Percentiles rank a stretch among this genome's conserved stretches.
Conservation (phyloP, 2,113 vertebrate genomes). For the Callithrix jacchus region DNA sequence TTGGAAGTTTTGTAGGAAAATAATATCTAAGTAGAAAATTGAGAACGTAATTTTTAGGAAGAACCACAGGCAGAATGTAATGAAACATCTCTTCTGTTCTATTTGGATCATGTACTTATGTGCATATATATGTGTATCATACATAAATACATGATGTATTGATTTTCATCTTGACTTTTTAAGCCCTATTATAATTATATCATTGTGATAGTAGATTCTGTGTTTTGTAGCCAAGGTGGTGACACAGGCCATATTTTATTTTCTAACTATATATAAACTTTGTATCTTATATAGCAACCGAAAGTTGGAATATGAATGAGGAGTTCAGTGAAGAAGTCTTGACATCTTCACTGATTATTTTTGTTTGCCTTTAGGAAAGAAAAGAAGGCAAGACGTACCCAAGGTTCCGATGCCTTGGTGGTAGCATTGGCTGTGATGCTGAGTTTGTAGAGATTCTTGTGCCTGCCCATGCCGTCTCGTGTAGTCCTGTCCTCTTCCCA, state of each 20-base stretch:
- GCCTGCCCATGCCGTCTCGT: fast-evolving
- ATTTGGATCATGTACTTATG: fast-evolving
- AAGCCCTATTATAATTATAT: neutral
- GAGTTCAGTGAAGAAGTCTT: neutral
- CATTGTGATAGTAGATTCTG: neutral
- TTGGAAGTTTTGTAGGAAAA: neutral
- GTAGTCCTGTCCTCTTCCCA: neutral
- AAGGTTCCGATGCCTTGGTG: neutral
- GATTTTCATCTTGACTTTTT: neutral
- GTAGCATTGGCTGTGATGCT: fast-evolving
- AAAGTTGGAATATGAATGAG: neutral
- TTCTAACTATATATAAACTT: neutral
- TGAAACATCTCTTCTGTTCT: neutral
- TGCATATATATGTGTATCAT: fast-evolving
- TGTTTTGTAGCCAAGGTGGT: neutral
- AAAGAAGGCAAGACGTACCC: neutral
- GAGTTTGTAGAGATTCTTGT: neutral
- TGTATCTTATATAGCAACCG: neutral
- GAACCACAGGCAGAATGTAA: neutral
- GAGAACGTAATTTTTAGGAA: neutral
- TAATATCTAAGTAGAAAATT: neutral
- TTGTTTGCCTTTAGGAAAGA: neutral
- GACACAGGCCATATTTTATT: neutral
- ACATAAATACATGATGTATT: fast-evolving
- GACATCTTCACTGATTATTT: neutral